phyloP scores from a whole-genome alignment of 2,888 invertebrate genomes.

The Callinectes sapidus region DNA sequence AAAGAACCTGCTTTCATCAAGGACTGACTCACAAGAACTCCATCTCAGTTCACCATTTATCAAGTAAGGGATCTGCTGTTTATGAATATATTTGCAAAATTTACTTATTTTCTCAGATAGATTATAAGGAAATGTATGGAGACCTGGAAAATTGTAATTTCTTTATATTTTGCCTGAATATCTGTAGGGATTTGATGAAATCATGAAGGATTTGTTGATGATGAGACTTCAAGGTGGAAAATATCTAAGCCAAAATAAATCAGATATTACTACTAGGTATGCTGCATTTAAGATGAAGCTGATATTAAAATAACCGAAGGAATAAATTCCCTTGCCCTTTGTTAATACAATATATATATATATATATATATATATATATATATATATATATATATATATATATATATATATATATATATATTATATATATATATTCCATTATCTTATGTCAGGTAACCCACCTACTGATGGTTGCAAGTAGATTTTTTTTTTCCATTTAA shows the following conservation, averaged over 20 bases:
- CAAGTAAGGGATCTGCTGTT: neutral
- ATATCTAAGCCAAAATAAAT: neutral
- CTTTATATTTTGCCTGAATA: neutral
- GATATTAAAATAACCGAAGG: too few species aligned
- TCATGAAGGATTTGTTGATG: neutral
- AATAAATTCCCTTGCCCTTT: too few species aligned
- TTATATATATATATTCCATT: neutral
- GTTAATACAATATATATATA: too few species aligned
- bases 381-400: too few species aligned
- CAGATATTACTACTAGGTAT: too few species aligned
- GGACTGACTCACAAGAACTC: slow-evolving; percentile 5
- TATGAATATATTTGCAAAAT: neutral
- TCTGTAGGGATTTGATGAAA: neutral
- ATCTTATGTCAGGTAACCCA: neutral
- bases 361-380: too few species aligned
- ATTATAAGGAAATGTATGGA: neutral
- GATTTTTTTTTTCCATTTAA: too few species aligned
- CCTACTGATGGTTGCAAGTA: too few species aligned
- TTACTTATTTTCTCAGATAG: neutral
- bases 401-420: too few species aligned
- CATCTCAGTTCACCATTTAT: slow-evolving; percentile 20
- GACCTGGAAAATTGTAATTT: neutral
- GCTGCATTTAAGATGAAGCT: too few species aligned
- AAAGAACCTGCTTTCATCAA: neutral
- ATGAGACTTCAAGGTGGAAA: neutral